Base-by-base conservation (phyloP, 2,113 vertebrate species). In the Limnothrissa miodon region DNA sequence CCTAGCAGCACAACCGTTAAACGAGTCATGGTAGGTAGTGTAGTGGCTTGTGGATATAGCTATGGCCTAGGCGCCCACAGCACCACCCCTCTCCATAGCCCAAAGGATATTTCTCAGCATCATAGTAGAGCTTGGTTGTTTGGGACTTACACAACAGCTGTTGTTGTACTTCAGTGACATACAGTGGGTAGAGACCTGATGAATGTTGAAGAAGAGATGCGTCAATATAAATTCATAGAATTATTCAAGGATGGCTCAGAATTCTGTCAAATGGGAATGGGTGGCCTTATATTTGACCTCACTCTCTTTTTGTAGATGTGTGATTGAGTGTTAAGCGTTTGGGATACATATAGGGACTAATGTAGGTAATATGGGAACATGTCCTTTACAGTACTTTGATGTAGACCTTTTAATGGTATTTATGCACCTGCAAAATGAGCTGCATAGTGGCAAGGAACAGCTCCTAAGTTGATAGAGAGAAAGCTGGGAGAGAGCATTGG, bases 1-100 rank as follows among this genome's bases (percentile, higher is more conserved):
- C 33, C 66, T 83, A 78, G 17, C 48, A 70, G 48, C 53, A 81
- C 33, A 0, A 7, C 42, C 19, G 81, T 53, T 42, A 83, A 84
- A 86, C 84, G 78, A 82, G 83, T 82, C 66, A 79, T 36, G 74
- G 33, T 23, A 33, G 29, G 25, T 0, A 33, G 66, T 33, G 29
- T 15, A 36, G 66, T 36, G 33, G 33, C 59, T 62, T 62, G 59
- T 62, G 59, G 59, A n/a, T n/a, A n/a, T n/a, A n/a, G 59, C 25
- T 11, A 62, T 62, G 59, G 59, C 59, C 29, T 17, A 19, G 66
- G 36, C 19, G 29, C 19, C 66, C 29, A 13, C 66, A 36, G 29
- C 66, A 39, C 11, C 66, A 74, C 66, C 10, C 66, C 25, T 74
- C 25, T 36, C 66, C 66, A 29, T 11, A 36, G 25, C 33, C 33